Base-by-base conservation (phyloP, 2,888 invertebrate species). In the Scaptomyza polygonia region DNA sequence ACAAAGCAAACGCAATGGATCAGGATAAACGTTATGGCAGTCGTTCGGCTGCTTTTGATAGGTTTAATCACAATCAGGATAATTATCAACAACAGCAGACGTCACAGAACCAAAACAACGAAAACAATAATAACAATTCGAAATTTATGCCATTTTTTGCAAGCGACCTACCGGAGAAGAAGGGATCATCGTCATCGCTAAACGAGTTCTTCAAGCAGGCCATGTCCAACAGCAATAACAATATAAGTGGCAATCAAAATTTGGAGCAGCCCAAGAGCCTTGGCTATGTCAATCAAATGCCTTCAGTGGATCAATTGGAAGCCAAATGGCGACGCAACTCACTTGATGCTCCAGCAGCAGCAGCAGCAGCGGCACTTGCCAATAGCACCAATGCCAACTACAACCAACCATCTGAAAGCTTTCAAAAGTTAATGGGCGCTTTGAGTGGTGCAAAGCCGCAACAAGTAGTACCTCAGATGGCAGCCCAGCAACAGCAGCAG, bases 161-260 rank as follows among this genome's bases (percentile, higher is more conserved):
- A 1, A 71, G 51, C 14, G 86, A 84, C 3, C 57, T 63, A 21
- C 12, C 63, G 14, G 81, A 83, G 18, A 85, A 73, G 42, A 78
- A 64, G 57, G 55, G 67, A 9, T 90, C 89, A 2, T 86, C 89
- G 0, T 79, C 88, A n/a, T 89, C 90, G 0, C 67, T 91, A 8
- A 89, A 88, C 58, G 91, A 91, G 2, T 91, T 91, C 66, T 89
- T 91, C 34, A 89, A 90, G 48, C 89, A 90, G 53, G 88, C 90
- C n/a, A 67, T 85, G 34, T 36, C 34, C 40, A 59, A 59, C 49
- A 72, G 49, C 34, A 67, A 67, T 21, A 56, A 52, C 14, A 64
- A 51, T 6, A 63, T 48, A 5, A 34, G n/a, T 16, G 43, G 51
- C 32, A 51, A 53, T 25, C 54, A 52, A 32, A 62, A 56, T 29